Conservation (phyloP, 2,797 vertebrate species). For the Steatocranus sp. region DNA sequence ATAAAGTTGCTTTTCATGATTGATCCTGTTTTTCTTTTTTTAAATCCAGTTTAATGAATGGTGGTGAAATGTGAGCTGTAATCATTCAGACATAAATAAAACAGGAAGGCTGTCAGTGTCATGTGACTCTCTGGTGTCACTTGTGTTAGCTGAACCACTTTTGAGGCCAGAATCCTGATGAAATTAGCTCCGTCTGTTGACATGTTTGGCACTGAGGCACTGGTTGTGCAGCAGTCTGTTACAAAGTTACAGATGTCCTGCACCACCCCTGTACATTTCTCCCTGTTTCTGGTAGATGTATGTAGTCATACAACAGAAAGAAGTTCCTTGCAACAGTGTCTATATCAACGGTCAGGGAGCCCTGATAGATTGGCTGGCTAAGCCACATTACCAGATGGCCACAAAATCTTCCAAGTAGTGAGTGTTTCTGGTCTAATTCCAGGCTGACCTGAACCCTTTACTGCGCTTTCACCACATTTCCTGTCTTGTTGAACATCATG, state of each 20-base stretch:
- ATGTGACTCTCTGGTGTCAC: not conserved
- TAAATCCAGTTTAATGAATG: not conserved
- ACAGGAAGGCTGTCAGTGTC: not conserved
- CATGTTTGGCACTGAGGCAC: not conserved
- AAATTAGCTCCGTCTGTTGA: not conserved
- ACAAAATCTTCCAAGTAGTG: not conserved
- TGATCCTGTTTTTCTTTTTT: not conserved
- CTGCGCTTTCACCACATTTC: not conserved
- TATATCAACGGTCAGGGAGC: not conserved
- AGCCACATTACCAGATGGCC: not conserved
- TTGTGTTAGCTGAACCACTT: not conserved
- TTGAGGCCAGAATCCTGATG: not conserved
- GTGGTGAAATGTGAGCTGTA: not conserved
- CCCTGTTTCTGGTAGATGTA: not conserved
- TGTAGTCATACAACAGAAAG: not conserved
- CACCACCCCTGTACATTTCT: not conserved
- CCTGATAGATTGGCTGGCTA: not conserved
- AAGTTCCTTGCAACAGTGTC: not conserved
- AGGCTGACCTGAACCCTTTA: not conserved
- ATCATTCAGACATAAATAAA: not conserved
- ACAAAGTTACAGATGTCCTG: not conserved
- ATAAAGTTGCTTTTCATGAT: not conserved
- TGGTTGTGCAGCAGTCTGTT: not conserved
- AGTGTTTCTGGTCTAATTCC: not conserved
- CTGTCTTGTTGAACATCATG: not conserved